These are phyloP conservation scores for Drosophila tristis DNA, from an alignment of 1,140 invertebrate genomes.

Conservation along the genomic window DNA sequence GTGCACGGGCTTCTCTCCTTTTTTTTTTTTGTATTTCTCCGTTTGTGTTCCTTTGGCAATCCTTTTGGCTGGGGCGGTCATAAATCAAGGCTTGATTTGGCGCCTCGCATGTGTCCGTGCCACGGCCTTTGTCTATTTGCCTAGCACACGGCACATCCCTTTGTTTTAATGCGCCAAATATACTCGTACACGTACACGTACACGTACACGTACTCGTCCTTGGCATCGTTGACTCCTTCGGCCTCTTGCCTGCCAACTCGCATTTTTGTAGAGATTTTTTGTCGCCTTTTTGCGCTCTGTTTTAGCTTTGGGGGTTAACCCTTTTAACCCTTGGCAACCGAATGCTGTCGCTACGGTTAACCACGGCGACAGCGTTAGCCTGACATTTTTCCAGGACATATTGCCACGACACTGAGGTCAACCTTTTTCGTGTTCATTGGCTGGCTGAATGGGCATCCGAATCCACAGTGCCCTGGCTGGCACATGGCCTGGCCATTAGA, in stretches of 20 bases:
- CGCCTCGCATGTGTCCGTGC: conserved; percentile 61
- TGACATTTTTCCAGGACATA: conserved; percentile 76
- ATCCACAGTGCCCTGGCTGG: conserved; percentile 3
- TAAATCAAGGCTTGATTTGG: conserved; percentile 81
- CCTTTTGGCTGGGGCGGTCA: conserved; percentile 54
- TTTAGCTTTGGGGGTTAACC: conserved; percentile 66
- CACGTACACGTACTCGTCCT: conserved; percentile 27
- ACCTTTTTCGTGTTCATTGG: conserved; percentile 80
- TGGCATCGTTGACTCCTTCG: conserved; percentile 30
- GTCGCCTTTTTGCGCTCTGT: conserved; percentile 37
- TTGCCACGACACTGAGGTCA: conserved; percentile 76
- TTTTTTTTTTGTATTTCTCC: no score
- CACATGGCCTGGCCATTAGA: background rate
- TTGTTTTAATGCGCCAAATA: conserved; percentile 80
- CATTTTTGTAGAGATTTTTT: conserved; percentile 18
- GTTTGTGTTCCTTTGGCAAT: conserved; percentile 51
- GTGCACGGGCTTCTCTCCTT: no score
- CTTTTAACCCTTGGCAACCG: conserved; percentile 76
- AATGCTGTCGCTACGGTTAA: conserved; percentile 60
- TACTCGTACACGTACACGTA: conserved; percentile 42
- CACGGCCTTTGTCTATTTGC: conserved; percentile 72
- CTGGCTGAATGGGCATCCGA: conserved; percentile 18
- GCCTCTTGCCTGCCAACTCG: conserved; percentile 12
- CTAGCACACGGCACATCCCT: conserved; percentile 70
- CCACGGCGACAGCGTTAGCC: conserved; percentile 57